Conservation (phyloP, 2,113 vertebrate genomes). For the Marmota monax region DNA sequence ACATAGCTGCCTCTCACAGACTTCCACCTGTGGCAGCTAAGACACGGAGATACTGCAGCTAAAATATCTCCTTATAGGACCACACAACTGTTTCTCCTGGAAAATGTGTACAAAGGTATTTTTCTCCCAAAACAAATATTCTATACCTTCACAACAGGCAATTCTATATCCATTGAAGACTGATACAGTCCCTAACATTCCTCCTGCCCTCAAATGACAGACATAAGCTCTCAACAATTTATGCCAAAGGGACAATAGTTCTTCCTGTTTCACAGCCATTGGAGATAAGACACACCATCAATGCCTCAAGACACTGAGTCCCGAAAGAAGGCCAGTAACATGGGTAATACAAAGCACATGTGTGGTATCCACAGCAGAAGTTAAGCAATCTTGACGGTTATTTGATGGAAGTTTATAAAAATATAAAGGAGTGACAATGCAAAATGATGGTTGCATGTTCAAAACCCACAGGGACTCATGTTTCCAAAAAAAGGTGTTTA, state of each 20-base stretch:
- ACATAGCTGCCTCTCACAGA: neutral
- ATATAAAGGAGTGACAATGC: neutral
- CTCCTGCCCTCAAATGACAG: neutral
- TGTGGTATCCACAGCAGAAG: neutral
- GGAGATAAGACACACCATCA: neutral
- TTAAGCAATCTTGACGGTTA: neutral
- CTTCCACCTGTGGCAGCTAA: neutral
- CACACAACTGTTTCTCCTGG: neutral
- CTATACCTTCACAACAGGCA: neutral
- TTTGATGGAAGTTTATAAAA: neutral
- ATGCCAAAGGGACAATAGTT: neutral
- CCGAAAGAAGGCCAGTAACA: neutral
- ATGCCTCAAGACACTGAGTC: neutral
- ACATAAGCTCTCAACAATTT: neutral
- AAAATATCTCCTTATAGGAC: neutral
- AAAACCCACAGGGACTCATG: neutral
- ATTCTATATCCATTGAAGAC: neutral
- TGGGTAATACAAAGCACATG: neutral
- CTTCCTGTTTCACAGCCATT: neutral
- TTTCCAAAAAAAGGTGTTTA: neutral
- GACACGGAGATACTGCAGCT: neutral
- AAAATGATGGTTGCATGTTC: neutral
- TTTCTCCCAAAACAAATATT: neutral
- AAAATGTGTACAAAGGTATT: conserved; percentile 10
- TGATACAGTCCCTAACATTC: neutral